Evolutionary conservation across 2,888 invertebrate species (phyloP).

Genomic region (Leucania comma): DNA sequence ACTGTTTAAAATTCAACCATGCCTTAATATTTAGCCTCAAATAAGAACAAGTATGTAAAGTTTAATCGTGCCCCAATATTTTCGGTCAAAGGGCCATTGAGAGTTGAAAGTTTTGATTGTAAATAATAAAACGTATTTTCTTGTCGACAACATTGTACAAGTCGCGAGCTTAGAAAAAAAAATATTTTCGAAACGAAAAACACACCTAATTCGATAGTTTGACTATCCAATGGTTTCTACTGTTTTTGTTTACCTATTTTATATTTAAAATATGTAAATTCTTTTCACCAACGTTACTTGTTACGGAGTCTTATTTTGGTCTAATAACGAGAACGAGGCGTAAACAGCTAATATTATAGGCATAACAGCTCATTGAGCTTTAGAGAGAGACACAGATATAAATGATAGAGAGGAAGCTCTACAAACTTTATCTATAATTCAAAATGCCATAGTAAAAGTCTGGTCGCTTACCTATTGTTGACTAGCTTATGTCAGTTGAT

Average conservation of each 20-base stretch:
- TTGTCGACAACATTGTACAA: slow-evolving; percentile 76
- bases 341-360: too few species aligned
- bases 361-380: too few species aligned
- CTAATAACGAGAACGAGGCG: neutral
- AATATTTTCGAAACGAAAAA: slow-evolving; percentile 67
- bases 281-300: slow-evolving; percentile 5
- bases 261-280: slow-evolving; percentile 21
- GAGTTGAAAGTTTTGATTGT: slow-evolving; percentile 32
- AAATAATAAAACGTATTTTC: slow-evolving; percentile 65
- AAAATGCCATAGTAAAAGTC: neutral
- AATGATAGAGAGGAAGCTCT: neutral
- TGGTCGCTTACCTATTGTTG: too few species aligned
- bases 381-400: neutral
- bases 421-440: neutral
- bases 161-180: slow-evolving; percentile 79
- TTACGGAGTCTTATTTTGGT: neutral
- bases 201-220: slow-evolving; percentile 56
- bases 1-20: slow-evolving; percentile 23
- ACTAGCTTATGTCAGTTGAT: too few species aligned
- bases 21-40: slow-evolving; percentile 56
- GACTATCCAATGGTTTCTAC: slow-evolving; percentile 57
- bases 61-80: slow-evolving; percentile 39
- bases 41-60: slow-evolving; percentile 41
- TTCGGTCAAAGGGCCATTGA: slow-evolving; percentile 45
- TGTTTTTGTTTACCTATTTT: slow-evolving; percentile 31